Conservation (phyloP, 2,888 invertebrate species). For the Apantesis nais region DNA sequence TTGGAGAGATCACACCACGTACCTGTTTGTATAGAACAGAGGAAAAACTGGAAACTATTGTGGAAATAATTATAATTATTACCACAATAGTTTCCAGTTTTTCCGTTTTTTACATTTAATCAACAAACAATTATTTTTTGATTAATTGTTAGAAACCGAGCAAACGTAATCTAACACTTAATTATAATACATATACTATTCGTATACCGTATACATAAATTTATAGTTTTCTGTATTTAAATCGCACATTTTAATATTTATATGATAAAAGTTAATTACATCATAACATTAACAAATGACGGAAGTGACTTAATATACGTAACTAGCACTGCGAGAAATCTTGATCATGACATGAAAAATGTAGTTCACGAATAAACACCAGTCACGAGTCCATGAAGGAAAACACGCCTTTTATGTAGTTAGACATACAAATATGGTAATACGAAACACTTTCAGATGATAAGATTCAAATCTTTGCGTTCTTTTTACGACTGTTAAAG, state of each 20-base stretch:
- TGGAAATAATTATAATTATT: no score
- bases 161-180: background rate
- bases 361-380: constrained; percentile 52
- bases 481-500: background rate
- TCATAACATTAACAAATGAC: constrained; percentile 65
- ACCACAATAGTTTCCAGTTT: no score
- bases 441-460: background rate
- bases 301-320: constrained; percentile 59
- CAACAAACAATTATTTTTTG: background rate
- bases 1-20: background rate
- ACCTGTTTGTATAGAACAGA: background rate
- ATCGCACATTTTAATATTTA: constrained; percentile 31
- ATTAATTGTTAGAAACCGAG: background rate
- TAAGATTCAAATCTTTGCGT: constrained; percentile 6
- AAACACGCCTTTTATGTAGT: constrained; percentile 27
- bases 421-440: constrained; percentile 7
- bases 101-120: no score
- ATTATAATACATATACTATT: background rate
- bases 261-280: constrained; percentile 34
- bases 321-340: constrained; percentile 47
- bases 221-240: constrained; percentile 7
- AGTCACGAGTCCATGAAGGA: constrained; percentile 50
- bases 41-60: background rate
- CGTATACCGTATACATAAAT: no score
- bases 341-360: constrained; percentile 56